These are phyloP conservation scores for Condylostylus longicornis DNA, from an alignment of 1,140 invertebrate species.

Conservation along the genomic window DNA sequence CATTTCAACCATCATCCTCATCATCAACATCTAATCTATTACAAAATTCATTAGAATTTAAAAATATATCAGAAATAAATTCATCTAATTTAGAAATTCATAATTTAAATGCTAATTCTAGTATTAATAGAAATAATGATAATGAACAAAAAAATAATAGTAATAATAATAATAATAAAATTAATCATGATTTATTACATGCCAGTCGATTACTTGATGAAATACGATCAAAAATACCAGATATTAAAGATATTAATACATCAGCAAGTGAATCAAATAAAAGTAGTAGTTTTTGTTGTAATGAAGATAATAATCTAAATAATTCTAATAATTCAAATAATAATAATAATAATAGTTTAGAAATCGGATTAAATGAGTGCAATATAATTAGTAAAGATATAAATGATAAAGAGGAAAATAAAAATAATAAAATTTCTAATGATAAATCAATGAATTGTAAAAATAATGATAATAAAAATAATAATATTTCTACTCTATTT, in stretches of 20 bases:
- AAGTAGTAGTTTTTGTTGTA: not conserved
- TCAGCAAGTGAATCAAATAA: not conserved
- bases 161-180: conserved; percentile 14
- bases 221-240: conserved; percentile 8
- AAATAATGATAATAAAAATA: no score
- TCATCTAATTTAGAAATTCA: no score
- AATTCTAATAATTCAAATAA: not conserved
- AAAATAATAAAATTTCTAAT: not conserved
- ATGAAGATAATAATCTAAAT: not conserved
- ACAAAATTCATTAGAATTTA: no score
- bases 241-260: no score
- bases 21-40: no score
- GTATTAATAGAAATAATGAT: no score
- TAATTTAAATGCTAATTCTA: no score
- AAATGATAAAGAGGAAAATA: not conserved
- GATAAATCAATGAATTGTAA: no score
- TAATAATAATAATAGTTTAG: conserved; percentile 20
- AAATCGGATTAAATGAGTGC: conserved; percentile 7
- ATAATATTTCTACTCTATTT: no score
- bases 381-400: not conserved
- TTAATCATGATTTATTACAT: conserved; percentile 13
- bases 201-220: conserved; percentile 11
- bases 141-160: conserved; percentile 8
- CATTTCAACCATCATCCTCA: conserved; percentile 30
- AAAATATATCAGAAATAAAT: no score